A percentile compares a stretch with the other conserved stretches of the same genome.
Evolutionary conservation across 92 coral and sea anemone genomes (phyloP).

Genomic region (Epizoanthus ramosus): DNA sequence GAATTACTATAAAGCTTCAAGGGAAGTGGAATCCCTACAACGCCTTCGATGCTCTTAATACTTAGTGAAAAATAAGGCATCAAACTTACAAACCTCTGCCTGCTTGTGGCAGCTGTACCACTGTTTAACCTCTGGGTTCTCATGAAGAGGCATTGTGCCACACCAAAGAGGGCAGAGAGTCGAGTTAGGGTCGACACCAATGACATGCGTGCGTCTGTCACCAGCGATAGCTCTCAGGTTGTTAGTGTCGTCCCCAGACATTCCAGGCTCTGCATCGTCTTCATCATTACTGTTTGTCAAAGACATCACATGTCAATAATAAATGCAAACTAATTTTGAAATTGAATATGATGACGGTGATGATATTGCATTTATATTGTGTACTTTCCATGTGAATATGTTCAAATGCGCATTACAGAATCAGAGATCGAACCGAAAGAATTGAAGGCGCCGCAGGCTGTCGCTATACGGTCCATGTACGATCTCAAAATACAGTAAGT

Average conservation of each 20-base stretch:
- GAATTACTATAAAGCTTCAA: neutral
- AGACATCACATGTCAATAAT: neutral
- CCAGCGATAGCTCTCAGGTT: neutral
- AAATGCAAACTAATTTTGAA: neutral
- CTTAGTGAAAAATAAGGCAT: neutral
- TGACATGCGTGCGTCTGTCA: conserved; percentile 37
- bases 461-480: too few relatives aligned
- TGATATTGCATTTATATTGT: too few relatives aligned
- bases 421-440: too few relatives aligned
- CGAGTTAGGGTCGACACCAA: conserved; percentile 25
- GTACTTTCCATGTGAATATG: too few relatives aligned
- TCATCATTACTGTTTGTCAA: conserved; percentile 6
- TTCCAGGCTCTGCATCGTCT: conserved; percentile 4
- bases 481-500: too few relatives aligned
- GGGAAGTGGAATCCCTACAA: neutral
- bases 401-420: too few relatives aligned
- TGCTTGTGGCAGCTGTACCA: neutral
- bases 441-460: too few relatives aligned
- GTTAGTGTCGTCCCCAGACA: neutral
- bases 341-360: too few relatives aligned
- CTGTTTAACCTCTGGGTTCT: conserved; percentile 6
- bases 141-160: neutral
- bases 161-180: conserved; percentile 27
- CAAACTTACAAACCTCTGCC: neutral
- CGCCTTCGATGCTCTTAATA: neutral